Evolutionary conservation across 2,113 vertebrate genomes (phyloP).

Genomic region (Myotis lucifugus): DNA sequence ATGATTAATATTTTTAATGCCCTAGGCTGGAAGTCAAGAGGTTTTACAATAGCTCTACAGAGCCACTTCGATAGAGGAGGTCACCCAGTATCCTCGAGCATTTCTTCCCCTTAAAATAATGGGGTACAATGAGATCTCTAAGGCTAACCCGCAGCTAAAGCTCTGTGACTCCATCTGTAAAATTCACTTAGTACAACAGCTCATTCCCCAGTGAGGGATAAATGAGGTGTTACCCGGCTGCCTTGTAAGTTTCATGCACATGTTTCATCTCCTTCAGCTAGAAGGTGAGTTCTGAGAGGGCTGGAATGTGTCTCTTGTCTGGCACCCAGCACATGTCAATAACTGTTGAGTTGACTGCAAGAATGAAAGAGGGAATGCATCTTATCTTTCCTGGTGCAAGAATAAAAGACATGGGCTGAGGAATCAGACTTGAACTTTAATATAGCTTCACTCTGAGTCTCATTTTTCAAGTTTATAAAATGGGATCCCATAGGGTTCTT

Average conservation of each 20-base stretch:
- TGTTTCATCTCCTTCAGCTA: slow-evolving; percentile 56
- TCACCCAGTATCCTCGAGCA: not conserved
- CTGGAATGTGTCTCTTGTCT: slow-evolving; percentile 55
- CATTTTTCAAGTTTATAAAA: slow-evolving; percentile 2
- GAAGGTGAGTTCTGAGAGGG: slow-evolving; percentile 52
- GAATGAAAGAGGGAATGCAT: not conserved
- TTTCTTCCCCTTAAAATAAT: not conserved
- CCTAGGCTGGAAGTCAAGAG: not conserved
- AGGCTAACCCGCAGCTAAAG: slow-evolving; percentile 39
- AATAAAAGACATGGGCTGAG: not conserved
- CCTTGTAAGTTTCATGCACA: slow-evolving; percentile 39
- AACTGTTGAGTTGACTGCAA: slow-evolving; percentile 2
- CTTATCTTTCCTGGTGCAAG: slow-evolving; percentile 2
- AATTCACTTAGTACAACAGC: slow-evolving; percentile 67
- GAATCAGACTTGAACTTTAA: not conserved
- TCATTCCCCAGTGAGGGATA: slow-evolving; percentile 63
- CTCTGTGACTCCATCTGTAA: slow-evolving; percentile 62
- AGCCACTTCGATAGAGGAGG: rapidly evolving
- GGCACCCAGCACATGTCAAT: slow-evolving; percentile 53
- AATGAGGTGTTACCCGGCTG: slow-evolving; percentile 64
- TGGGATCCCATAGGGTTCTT: slow-evolving; percentile 12
- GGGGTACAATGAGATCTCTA: not conserved
- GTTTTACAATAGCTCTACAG: not conserved
- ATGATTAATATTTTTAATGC: not conserved
- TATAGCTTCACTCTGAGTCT: not conserved